Base-by-base conservation (phyloP, 2,113 vertebrate genomes). In the Paradisaea rubra region DNA sequence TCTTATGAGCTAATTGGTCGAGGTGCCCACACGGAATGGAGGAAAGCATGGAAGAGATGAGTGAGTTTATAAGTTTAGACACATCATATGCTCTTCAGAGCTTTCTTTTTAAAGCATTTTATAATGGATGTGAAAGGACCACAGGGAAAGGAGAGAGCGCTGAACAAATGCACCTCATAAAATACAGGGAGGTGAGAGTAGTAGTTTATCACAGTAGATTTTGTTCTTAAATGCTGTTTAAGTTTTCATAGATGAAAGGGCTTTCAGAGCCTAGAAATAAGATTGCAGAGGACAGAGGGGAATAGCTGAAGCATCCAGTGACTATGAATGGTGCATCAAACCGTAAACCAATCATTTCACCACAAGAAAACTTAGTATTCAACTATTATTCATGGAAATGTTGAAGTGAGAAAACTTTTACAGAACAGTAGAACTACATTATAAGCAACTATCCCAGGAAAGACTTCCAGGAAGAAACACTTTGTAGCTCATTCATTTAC, bases 231-330 rank as follows among this genome's bases (percentile, higher is more conserved):
- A 93, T 49, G 41, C 39, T 88, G 54, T 89, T 81, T 89, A 69
- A 63, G 31, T 93, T 90, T 95, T 80, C 59, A 76, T 27, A 93
- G 33, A 90, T 60, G 71, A 93, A 88, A 86, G 77, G 35, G 69
- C 76, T 61, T 72, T 79, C 63, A 50, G n/a, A 86, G 22, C 47
- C 60, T 90, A 90, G 76, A 81, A 95, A 60, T 63, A 91, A 83
- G 42, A 93, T 25, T 7, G 13, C 47, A 88, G 50, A 85, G 87
- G 33, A 84, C 76, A 86, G 69, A 61, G 65, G 39, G 31, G 27
- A 91, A 83, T 2, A 52, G 24, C 6, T 84, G 79, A 96, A 45
- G 66, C 47, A 49, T 59, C 71, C 71, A 27, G 30, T 82, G 85
- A 54, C 33, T 68, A 42, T 41, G 31, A 68, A 64, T 53, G 27